Conservation (phyloP, 2,113 vertebrate species). For the Chionis minor region DNA sequence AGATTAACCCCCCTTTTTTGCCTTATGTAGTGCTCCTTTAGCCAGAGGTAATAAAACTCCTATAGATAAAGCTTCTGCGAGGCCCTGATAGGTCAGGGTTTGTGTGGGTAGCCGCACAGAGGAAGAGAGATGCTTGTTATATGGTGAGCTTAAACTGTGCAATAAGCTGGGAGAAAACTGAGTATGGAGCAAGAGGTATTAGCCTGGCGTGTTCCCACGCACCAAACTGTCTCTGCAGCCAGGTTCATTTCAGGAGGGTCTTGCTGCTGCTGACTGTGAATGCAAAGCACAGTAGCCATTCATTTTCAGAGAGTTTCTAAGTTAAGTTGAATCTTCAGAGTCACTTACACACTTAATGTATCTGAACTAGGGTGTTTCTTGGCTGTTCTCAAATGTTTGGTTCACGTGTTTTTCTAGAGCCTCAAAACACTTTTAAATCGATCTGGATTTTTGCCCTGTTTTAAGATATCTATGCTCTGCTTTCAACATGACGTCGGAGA, state of each 20-base stretch:
- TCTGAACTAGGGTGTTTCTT: not conserved
- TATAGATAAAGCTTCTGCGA: not conserved
- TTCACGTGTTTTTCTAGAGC: not conserved
- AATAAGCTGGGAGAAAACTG: not conserved
- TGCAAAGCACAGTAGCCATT: not conserved
- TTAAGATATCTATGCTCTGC: not conserved
- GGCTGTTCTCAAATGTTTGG: not conserved
- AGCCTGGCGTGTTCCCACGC: rapidly evolving
- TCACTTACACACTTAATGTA: not conserved
- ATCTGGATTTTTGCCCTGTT: not conserved
- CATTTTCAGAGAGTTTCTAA: not conserved
- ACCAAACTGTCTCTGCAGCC: not conserved
- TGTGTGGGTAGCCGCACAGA: not conserved
- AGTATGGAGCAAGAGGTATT: not conserved
- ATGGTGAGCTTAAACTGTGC: not conserved
- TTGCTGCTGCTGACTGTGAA: not conserved
- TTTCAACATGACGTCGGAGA: not conserved
- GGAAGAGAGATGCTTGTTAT: not conserved
- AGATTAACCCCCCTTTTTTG: not conserved
- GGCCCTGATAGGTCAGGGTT: not conserved
- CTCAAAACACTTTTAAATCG: not conserved
- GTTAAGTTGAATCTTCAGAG: not conserved
- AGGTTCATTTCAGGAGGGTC: not conserved
- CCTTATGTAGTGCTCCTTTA: not conserved
- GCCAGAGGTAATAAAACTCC: not conserved